Percentiles rank a stretch among this genome's conserved stretches.
These are phyloP conservation scores for Caenorhabditis sp. DNA, from an alignment of 2,888 invertebrate genomes.

Conservation along the genomic window DNA sequence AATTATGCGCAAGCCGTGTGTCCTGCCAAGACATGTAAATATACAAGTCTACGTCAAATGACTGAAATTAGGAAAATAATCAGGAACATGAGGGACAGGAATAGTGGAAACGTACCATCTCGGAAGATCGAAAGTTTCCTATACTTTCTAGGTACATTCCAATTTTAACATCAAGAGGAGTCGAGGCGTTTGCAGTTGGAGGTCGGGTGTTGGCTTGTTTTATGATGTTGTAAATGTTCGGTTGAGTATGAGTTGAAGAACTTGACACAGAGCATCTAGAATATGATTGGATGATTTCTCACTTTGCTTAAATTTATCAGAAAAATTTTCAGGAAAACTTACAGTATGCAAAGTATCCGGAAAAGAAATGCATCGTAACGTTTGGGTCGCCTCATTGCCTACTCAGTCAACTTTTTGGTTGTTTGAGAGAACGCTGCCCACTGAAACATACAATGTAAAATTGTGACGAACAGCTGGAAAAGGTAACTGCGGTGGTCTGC, in stretches of 20 bases:
- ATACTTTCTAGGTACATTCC: constrained; percentile 76
- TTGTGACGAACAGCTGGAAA: background rate
- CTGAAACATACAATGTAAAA: constrained; percentile 9
- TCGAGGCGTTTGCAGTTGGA: constrained; percentile 57
- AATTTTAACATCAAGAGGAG: constrained; percentile 67
- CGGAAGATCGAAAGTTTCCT: constrained; percentile 75
- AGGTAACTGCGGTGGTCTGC: constrained; percentile 1
- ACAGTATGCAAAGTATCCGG: constrained; percentile 18
- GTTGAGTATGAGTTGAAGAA: constrained; percentile 29
- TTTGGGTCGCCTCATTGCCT: constrained; percentile 15
- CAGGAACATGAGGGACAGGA: too few species aligned
- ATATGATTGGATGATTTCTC: background rate
- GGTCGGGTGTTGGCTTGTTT: constrained; percentile 56
- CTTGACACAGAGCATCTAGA: constrained; percentile 17
- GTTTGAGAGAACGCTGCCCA: background rate
- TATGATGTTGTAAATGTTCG: constrained; percentile 41
- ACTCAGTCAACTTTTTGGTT: background rate
- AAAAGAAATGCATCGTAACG: background rate
- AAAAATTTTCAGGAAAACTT: background rate
- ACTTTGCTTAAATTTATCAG: too few species aligned
- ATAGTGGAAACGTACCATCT: constrained; percentile 70
- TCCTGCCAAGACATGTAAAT: constrained; percentile 77
- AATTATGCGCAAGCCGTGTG: constrained; percentile 72
- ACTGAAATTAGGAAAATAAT: constrained; percentile 66
- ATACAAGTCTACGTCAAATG: constrained; percentile 81